Evolutionary conservation across 2,888 invertebrate genomes (phyloP), one percentile per base, ranked within the genome.

Genomic region (Dexiosoma caninum): DNA sequence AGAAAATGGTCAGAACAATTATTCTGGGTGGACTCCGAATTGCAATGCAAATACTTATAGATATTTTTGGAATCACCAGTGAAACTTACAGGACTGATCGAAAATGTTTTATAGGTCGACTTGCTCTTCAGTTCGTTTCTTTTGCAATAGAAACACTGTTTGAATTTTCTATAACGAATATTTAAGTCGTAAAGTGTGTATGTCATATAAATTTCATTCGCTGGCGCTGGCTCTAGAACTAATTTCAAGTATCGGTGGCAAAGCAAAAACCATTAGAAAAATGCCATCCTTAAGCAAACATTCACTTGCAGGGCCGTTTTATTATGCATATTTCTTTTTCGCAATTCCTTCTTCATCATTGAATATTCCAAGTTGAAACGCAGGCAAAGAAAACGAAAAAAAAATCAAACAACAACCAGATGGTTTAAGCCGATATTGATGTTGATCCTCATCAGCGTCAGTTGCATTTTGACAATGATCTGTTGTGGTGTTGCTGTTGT

Each of bases 401-500:
- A n/a, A n/a, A n/a, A n/a, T n/a, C 12, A 46, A 44, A 66, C 35
- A 32, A 49, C 46, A 75, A n/a, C 72, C 77, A 81, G 81, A 77
- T 81, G 72, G 57, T 64, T 67, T 81, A 82, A 77, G 77, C 76
- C 60, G 74, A 78, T 78, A 78, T 78, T 78, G 82, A 79, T 82
- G 82, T 66, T 82, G 75, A 82, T 79, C 81, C 81, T 77, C 81
- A 81, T 81, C 81, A 81, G 77, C 62, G 77, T 81, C 81, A 77
- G 84, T 85, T 72, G 77, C 77, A 78, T 78, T 78, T 78, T 76
- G 78, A 82, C 78, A 78, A 85, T 83, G 84, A 86, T 86, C 86
- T 85, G 86, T 86, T 85, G 86, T 78, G 69, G 55, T 59, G 66
- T 64, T 75, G 57, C 32, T 51, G 75, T 75, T 71, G 78, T 66